These are phyloP conservation scores for Xiphophorus birchmanni DNA, from an alignment of 2,797 vertebrate species.

Conservation along the genomic window DNA sequence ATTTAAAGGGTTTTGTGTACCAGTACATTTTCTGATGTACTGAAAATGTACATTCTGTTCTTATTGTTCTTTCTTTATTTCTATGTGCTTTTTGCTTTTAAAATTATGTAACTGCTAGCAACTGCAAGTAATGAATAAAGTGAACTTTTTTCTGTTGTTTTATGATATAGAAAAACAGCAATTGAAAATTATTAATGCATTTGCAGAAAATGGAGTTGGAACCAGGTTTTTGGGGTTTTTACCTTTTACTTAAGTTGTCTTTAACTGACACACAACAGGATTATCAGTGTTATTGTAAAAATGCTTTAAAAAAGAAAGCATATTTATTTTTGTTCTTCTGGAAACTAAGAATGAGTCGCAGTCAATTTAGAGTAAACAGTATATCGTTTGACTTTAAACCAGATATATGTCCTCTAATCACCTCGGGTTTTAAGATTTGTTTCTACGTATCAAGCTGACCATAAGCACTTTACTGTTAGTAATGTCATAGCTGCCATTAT, in stretches of 20 bases:
- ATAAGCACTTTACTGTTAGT: conserved; percentile 17
- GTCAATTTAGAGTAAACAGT: conserved; percentile 37
- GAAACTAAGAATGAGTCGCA: conserved; percentile 15
- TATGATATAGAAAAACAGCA: background rate
- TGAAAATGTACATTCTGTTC: background rate
- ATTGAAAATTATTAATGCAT: background rate
- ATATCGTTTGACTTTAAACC: conserved; percentile 49
- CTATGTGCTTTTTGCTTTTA: conserved; percentile 21
- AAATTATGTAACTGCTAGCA: background rate
- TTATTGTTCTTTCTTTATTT: conserved; percentile 4
- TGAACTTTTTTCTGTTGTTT: background rate
- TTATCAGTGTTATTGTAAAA: conserved; percentile 34
- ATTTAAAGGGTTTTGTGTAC: conserved; percentile 26
- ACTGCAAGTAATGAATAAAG: background rate
- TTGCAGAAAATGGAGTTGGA: background rate
- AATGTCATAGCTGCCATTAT: background rate
- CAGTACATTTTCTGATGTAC: background rate
- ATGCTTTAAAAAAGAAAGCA: conserved; percentile 52
- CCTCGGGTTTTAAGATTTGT: background rate
- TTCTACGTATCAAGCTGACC: conserved; percentile 44
- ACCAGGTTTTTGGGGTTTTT: conserved; percentile 19
- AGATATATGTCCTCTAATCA: conserved; percentile 42
- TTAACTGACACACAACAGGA: conserved; percentile 36
- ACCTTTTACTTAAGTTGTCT: conserved; percentile 32
- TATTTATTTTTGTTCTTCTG: conserved; percentile 25